A percentile compares a stretch with the other conserved stretches of the same genome.
Conservation (phyloP, 2,113 vertebrate genomes). For the Campylorhamphus procurvoides region DNA sequence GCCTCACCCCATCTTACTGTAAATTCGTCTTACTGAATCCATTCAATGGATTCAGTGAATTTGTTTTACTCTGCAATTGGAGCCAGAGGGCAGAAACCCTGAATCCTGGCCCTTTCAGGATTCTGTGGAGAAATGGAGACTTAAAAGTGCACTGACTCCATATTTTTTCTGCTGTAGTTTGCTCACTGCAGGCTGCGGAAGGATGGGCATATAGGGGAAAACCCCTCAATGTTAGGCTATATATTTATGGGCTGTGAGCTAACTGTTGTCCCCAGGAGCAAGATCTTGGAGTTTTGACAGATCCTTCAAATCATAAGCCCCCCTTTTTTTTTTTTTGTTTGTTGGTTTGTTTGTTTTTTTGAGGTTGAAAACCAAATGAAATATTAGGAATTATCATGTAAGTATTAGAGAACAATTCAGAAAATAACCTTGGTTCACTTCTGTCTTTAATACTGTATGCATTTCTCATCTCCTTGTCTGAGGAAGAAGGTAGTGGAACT, state of each 20-base stretch:
- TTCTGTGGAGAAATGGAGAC: neutral
- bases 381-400: neutral
- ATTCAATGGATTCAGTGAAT: neutral
- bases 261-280: neutral
- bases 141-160: neutral
- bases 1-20: neutral
- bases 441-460: neutral
- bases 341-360: neutral
- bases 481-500: neutral
- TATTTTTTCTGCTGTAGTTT: neutral
- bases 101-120: neutral
- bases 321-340: no score
- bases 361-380: neutral
- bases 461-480: neutral
- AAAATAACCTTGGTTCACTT: neutral
- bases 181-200: neutral
- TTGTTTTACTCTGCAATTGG: neutral
- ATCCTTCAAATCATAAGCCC: neutral
- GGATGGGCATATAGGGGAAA: neutral
- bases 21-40: neutral
- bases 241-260: neutral
- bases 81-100: neutral
- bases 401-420: neutral
- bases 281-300: neutral
- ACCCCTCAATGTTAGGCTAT: rapidly evolving